Conservation (phyloP, 2,113 vertebrate genomes). For the Apteryx mantelli region DNA sequence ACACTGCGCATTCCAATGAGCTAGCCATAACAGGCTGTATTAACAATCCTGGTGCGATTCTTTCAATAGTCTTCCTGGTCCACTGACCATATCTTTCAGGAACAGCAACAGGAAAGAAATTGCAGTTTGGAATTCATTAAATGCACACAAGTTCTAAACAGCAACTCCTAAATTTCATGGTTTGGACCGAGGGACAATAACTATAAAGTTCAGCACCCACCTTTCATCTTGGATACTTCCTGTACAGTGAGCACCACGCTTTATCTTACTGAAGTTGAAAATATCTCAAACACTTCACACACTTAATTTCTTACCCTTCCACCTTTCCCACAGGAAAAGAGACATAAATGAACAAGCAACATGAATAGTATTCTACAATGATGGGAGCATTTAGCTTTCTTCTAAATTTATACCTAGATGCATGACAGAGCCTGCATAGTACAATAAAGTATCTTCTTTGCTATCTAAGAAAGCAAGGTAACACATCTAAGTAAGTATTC, state of each 20-base stretch:
- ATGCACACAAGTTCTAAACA: neutral
- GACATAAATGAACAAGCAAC: neutral
- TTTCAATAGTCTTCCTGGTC: neutral
- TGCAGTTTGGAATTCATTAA: neutral
- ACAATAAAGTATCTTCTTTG: accelerated
- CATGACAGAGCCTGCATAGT: neutral
- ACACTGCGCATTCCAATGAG: too few species aligned
- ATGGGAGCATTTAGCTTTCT: neutral
- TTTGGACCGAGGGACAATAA: neutral
- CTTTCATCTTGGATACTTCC: neutral
- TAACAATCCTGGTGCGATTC: neutral
- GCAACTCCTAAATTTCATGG: neutral
- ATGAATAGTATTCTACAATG: accelerated
- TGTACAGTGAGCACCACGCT: neutral
- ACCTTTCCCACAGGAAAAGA: neutral
- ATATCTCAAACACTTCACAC: neutral
- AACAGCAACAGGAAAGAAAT: neutral
- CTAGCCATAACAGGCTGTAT: neutral
- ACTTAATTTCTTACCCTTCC: neutral
- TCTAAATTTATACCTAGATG: neutral
- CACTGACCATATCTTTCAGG: neutral
- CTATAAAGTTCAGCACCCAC: neutral
- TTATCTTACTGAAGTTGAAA: neutral
- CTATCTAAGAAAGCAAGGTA: neutral
- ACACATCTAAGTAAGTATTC: neutral